phyloP scores from a whole-genome alignment of 2,113 vertebrate genomes.

The Charadrius vociferus region DNA sequence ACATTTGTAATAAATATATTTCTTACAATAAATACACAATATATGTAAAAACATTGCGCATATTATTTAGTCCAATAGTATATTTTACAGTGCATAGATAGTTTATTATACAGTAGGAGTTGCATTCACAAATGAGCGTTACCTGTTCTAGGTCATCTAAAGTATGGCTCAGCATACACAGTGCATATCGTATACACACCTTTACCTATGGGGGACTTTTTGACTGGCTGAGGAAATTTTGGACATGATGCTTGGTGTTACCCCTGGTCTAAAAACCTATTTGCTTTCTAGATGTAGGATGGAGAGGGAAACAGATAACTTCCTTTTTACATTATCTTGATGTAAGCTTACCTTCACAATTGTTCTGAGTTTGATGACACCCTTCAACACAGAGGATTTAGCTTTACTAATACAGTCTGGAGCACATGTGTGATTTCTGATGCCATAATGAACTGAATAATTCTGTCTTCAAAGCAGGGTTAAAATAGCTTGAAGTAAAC shows the following conservation, averaged over 20 bases:
- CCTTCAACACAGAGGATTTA: not conserved
- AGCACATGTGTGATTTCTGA: not conserved
- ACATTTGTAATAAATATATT: not conserved
- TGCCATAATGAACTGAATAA: not conserved
- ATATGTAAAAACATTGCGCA: not conserved
- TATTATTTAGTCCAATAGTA: not conserved
- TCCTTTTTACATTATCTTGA: not conserved
- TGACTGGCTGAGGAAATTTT: not conserved
- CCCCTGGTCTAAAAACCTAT: not conserved
- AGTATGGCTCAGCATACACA: not conserved
- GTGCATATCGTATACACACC: not conserved
- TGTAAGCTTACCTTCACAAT: not conserved
- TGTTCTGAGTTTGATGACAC: not conserved
- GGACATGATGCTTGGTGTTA: not conserved
- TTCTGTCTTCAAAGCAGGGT: not conserved
- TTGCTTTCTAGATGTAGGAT: not conserved
- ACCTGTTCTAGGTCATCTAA: not conserved
- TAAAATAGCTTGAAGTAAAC: not conserved
- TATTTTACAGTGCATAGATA: not conserved
- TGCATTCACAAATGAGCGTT: fast-evolving
- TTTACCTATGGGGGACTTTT: not conserved
- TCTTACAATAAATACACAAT: not conserved
- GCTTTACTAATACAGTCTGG: not conserved
- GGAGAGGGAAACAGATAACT: not conserved
- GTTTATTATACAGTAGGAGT: not conserved